Percentiles rank a stretch among this genome's conserved stretches.
Evolutionary conservation across 2,888 invertebrate species (phyloP).

Genomic region (Laothoe populi): DNA sequence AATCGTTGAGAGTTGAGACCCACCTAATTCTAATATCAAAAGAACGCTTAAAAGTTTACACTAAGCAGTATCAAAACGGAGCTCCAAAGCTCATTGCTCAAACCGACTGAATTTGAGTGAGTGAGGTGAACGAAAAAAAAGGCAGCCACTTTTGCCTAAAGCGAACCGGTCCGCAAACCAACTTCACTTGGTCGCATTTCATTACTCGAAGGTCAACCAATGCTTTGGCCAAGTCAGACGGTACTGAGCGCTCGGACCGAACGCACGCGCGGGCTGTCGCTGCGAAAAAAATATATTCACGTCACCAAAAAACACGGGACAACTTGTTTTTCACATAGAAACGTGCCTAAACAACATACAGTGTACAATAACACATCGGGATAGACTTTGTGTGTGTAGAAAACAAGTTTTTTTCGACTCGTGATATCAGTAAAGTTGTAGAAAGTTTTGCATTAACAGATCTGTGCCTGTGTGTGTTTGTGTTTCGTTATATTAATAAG

Average conservation of each 20-base stretch:
- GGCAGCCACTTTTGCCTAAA: conserved; percentile 76
- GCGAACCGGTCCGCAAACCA: conserved; percentile 70
- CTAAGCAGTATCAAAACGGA: conserved; percentile 7
- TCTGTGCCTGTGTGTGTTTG: conserved; percentile 34
- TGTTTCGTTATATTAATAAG: conserved; percentile 38
- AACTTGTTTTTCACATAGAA: conserved; percentile 48
- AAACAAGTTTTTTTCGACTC: conserved; percentile 21
- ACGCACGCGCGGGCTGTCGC: conserved; percentile 44
- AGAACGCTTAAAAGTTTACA: background rate
- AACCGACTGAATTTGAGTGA: conserved; percentile 55
- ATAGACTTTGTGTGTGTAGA: conserved; percentile 17
- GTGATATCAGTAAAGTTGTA: conserved; percentile 33
- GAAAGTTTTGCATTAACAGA: conserved; percentile 40
- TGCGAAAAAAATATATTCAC: conserved; percentile 57
- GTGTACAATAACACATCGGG: conserved; percentile 9
- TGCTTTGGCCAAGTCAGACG: conserved; percentile 55
- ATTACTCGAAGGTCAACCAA: conserved; percentile 74
- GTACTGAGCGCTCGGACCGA: conserved; percentile 43
- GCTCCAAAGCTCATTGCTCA: conserved; percentile 35
- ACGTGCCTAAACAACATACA: background rate
- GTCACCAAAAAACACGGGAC: conserved; percentile 52
- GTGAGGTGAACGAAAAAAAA: conserved; percentile 53
- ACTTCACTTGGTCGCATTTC: conserved; percentile 71
- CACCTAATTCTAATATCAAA: background rate
- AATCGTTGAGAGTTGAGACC: background rate